Percentiles rank a stretch among this genome's conserved stretches.
phyloP scores from a whole-genome alignment of 1,140 invertebrate species.

The Branchinecta lindahli region DNA sequence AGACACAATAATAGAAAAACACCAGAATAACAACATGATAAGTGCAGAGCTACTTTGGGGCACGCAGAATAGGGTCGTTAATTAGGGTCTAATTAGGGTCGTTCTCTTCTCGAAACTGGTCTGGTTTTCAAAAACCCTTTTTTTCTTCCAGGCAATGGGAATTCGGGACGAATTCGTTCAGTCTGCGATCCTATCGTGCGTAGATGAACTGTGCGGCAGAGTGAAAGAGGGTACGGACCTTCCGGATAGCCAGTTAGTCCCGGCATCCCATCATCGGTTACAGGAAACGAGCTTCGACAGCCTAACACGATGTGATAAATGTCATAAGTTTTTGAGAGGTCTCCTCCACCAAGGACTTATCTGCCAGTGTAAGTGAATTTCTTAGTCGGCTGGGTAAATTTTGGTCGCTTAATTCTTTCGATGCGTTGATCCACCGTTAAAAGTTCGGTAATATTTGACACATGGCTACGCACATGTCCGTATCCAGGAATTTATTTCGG shows the following conservation, averaged over 20 bases:
- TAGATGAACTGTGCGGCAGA: slow-evolving; percentile 47
- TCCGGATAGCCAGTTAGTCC: slow-evolving; percentile 12
- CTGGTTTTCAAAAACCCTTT: slow-evolving; percentile 8
- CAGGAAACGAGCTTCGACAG: slow-evolving; percentile 49
- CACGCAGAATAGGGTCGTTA: too few species aligned
- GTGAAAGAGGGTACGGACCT: slow-evolving; percentile 10
- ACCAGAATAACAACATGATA: too few species aligned
- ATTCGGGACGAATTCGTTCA: slow-evolving; percentile 62
- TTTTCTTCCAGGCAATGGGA: slow-evolving; percentile 48
- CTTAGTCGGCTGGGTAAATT: too few species aligned
- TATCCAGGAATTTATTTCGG: too few species aligned
- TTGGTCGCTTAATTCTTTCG: too few species aligned
- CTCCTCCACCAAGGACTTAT: slow-evolving; percentile 54
- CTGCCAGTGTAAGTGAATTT: slow-evolving; percentile 44
- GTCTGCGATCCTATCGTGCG: slow-evolving; percentile 48
- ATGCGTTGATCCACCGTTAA: too few species aligned
- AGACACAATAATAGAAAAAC: too few species aligned
- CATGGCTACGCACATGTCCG: too few species aligned
- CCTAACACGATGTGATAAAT: slow-evolving; percentile 54
- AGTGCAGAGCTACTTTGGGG: too few species aligned
- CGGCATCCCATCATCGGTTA: slow-evolving; percentile 35
- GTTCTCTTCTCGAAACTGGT: too few species aligned
- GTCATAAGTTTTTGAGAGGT: slow-evolving; percentile 54
- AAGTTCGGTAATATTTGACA: too few species aligned
- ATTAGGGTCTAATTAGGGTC: too few species aligned